These are phyloP conservation scores for Apodemus sylvaticus DNA, from an alignment of 2,113 vertebrate genomes.

Conservation along the genomic window DNA sequence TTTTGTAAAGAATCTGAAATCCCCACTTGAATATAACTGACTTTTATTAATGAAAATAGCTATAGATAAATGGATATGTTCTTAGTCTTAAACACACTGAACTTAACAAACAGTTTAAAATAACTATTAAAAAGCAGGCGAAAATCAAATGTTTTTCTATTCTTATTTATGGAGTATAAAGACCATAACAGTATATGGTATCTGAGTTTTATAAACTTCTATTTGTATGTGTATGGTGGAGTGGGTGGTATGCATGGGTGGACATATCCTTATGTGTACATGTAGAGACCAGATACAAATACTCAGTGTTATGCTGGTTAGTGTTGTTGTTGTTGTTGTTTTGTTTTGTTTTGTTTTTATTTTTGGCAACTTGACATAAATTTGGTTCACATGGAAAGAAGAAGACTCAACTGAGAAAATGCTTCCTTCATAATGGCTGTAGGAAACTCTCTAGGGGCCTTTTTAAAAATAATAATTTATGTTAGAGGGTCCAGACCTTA, in stretches of 20 bases:
- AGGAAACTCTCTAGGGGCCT: not conserved
- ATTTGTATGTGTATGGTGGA: not conserved
- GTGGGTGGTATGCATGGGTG: not conserved
- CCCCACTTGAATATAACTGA: not conserved
- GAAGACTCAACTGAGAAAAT: not conserved
- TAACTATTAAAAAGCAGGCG: not conserved
- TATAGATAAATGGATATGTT: not conserved
- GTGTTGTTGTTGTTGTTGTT: too few relatives aligned
- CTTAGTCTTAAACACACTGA: not conserved
- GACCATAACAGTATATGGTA: not conserved
- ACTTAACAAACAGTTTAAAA: too few relatives aligned
- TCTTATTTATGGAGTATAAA: not conserved
- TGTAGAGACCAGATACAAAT: not conserved
- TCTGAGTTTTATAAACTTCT: not conserved
- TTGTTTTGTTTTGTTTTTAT: too few relatives aligned
- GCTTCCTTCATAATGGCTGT: not conserved
- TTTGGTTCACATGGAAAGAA: not conserved
- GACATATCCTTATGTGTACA: not conserved
- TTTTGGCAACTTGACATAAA: not conserved
- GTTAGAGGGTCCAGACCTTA: not conserved
- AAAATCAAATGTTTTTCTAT: not conserved
- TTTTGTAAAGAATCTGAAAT: not conserved
- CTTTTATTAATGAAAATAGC: not conserved
- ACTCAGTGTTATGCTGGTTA: not conserved
- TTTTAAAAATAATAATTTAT: not conserved